These are phyloP conservation scores for Nymphalis urticae DNA, from an alignment of 2,888 invertebrate species.

Conservation along the genomic window DNA sequence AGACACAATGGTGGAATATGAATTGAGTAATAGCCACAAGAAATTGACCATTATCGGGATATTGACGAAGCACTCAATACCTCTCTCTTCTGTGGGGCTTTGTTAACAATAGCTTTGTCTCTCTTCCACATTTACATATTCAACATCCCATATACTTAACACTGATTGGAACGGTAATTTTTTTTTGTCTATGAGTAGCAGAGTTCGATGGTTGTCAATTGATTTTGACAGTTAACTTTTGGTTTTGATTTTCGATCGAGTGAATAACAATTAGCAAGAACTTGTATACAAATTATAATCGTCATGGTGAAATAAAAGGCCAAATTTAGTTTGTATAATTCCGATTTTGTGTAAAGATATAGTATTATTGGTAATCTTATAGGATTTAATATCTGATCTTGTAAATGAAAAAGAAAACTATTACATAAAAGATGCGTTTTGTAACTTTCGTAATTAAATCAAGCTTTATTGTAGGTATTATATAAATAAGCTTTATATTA, in stretches of 20 bases:
- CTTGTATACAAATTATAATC: not conserved
- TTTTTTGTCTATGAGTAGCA: too few species aligned
- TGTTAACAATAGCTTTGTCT: too few species aligned
- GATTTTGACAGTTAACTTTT: not conserved
- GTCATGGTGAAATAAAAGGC: not conserved
- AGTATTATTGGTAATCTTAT: not conserved
- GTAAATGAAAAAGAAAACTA: conserved; percentile 16
- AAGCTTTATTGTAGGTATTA: conserved; percentile 30
- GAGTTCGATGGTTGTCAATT: too few species aligned
- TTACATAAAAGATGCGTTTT: conserved; percentile 9
- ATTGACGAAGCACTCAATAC: too few species aligned
- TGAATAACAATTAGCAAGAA: too few species aligned
- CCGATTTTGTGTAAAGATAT: not conserved
- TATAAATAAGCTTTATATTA: conserved; percentile 38
- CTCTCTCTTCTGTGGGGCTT: too few species aligned
- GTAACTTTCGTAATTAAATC: conserved; percentile 15
- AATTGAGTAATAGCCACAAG: too few species aligned
- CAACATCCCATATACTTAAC: too few species aligned
- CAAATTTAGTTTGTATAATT: conserved; percentile 4
- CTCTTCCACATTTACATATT: too few species aligned
- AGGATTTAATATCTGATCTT: conserved; percentile 20
- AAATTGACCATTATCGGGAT: too few species aligned
- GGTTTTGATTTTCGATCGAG: not conserved
- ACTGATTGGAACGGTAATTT: too few species aligned
- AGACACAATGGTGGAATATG: too few species aligned